phyloP scores from a whole-genome alignment of 2,797 vertebrate genomes.

The Molothrus aeneus region DNA sequence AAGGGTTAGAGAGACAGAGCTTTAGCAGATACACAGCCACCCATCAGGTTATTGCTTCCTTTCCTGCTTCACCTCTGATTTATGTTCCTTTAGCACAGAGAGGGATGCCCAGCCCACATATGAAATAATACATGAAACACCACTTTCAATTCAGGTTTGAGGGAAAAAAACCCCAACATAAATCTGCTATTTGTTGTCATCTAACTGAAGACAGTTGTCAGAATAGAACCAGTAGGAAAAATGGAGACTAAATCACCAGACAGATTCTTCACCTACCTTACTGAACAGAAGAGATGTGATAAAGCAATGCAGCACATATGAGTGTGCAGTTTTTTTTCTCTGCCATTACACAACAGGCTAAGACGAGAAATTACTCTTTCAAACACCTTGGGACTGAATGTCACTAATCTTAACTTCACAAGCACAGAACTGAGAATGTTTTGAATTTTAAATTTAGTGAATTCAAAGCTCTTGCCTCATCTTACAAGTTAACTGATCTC shows the following conservation, averaged over 20 bases:
- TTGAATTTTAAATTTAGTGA: not conserved
- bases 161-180: fast-evolving
- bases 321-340: not conserved
- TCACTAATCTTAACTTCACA: not conserved
- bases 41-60: not conserved
- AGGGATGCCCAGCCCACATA: not conserved
- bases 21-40: not conserved
- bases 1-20: not conserved
- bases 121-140: not conserved
- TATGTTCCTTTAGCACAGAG: not conserved
- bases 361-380: not conserved
- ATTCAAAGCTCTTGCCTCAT: not conserved
- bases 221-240: not conserved
- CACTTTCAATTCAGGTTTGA: not conserved
- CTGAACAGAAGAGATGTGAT: not conserved
- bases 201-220: not conserved
- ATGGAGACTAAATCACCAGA: fast-evolving
- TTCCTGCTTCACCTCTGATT: not conserved
- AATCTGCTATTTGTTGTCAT: not conserved
- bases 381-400: not conserved
- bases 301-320: not conserved
- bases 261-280: not conserved
- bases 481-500: fast-evolving
- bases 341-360: not conserved
- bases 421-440: not conserved